These are phyloP conservation scores for Nyctibius grandis DNA, from an alignment of 2,797 vertebrate genomes.

Conservation along the genomic window DNA sequence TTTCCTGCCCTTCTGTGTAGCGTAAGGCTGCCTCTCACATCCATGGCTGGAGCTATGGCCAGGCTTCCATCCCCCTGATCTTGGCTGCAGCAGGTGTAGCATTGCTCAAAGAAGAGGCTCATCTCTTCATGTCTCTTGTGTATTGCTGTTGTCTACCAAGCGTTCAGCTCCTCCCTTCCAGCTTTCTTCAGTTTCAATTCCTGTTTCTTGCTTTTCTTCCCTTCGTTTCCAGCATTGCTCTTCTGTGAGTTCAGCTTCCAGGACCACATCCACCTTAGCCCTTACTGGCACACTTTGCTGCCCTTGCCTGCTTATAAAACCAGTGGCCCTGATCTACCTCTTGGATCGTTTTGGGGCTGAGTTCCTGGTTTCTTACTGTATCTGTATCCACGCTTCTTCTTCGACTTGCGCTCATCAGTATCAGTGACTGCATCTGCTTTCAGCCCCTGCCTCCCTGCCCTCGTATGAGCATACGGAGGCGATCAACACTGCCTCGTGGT, in stretches of 20 bases:
- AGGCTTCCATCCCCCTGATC: not conserved
- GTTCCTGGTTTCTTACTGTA: not conserved
- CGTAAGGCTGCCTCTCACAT: not conserved
- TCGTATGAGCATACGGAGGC: not conserved
- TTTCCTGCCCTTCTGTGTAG: not conserved
- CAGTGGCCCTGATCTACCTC: not conserved
- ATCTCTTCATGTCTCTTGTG: not conserved
- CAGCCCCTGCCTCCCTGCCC: not conserved
- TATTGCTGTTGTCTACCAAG: not conserved
- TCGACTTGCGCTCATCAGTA: accelerated
- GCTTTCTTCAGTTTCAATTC: not conserved
- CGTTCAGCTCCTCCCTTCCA: not conserved
- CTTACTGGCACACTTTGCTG: not conserved
- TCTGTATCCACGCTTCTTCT: not conserved
- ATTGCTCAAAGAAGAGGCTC: not conserved
- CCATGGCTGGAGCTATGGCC: accelerated
- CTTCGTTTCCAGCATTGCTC: not conserved
- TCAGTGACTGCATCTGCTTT: not conserved
- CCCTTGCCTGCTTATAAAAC: not conserved
- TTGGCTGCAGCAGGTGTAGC: not conserved
- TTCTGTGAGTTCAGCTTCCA: not conserved
- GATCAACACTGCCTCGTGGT: accelerated
- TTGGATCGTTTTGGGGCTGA: not conserved
- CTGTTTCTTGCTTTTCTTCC: not conserved
- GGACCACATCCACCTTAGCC: not conserved